These are phyloP conservation scores for Siniperca knerii DNA, from an alignment of 2,113 vertebrate genomes.

Conservation along the genomic window DNA sequence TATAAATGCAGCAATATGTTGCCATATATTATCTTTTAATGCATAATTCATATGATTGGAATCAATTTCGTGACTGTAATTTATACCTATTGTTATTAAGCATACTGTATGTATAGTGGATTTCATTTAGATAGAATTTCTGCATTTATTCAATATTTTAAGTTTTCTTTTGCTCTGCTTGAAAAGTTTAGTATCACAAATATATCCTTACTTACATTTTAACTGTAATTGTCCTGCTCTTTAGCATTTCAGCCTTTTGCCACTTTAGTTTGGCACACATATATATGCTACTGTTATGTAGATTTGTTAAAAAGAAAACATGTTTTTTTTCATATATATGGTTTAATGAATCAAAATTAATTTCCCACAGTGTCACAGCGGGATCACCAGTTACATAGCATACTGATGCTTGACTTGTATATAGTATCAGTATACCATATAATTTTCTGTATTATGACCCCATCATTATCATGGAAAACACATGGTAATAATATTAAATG, in stretches of 20 bases:
- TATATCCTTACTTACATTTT: not conserved
- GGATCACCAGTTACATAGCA: not conserved
- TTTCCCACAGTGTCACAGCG: not conserved
- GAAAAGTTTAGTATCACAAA: not conserved
- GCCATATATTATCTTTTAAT: slow-evolving; percentile 28
- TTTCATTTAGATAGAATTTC: not conserved
- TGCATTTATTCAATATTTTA: not conserved
- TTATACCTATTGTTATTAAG: not conserved
- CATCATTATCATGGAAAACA: not conserved
- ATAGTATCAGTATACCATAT: not conserved
- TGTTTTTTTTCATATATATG: not conserved
- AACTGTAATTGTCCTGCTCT: not conserved
- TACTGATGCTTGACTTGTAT: not conserved
- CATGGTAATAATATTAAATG: not conserved
- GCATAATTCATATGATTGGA: slow-evolving; percentile 11
- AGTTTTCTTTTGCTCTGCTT: not conserved
- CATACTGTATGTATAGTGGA: not conserved
- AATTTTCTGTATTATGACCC: not conserved
- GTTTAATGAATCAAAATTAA: not conserved
- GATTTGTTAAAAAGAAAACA: not conserved
- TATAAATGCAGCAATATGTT: slow-evolving; percentile 29
- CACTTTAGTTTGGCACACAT: not conserved
- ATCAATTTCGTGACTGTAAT: slow-evolving; percentile 8
- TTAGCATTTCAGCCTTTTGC: not conserved
- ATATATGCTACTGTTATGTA: not conserved